These are phyloP conservation scores for Gorsachius magnificus DNA, from an alignment of 2,797 vertebrate species.

Conservation along the genomic window DNA sequence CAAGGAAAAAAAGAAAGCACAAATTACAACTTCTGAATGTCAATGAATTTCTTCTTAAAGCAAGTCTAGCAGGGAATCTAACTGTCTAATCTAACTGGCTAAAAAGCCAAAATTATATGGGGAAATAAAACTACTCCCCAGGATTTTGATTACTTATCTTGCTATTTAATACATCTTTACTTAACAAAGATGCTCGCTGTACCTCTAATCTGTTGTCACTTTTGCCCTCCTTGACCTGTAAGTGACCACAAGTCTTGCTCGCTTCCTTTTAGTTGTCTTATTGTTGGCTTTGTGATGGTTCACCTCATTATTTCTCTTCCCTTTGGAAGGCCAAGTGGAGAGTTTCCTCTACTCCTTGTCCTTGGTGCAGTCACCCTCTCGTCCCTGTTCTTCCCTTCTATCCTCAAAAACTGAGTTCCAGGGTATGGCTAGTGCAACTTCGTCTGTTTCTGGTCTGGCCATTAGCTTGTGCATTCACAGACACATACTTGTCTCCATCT, in stretches of 20 bases:
- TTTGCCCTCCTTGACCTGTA: background rate
- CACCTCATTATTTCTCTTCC: background rate
- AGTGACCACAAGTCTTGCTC: background rate
- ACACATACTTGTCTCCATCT: background rate
- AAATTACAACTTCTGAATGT: background rate
- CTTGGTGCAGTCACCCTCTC: background rate
- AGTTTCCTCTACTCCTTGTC: background rate
- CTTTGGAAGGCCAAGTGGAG: background rate
- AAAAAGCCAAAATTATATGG: background rate
- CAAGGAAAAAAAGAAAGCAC: background rate
- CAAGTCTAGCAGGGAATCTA: background rate
- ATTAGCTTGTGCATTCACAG: background rate
- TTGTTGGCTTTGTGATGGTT: background rate
- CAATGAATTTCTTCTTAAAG: background rate
- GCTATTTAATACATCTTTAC: background rate
- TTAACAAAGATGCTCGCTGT: background rate
- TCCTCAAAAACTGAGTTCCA: background rate
- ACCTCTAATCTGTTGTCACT: background rate
- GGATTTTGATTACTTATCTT: background rate
- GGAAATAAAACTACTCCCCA: background rate
- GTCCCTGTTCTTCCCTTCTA: background rate
- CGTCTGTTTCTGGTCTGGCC: background rate
- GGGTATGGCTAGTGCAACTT: background rate
- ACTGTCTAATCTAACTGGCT: background rate
- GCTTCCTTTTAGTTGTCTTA: background rate